Percentiles rank a stretch among this genome's conserved stretches.
Evolutionary conservation across 2,888 invertebrate genomes (phyloP).

Genomic region (Epiblema foenella): DNA sequence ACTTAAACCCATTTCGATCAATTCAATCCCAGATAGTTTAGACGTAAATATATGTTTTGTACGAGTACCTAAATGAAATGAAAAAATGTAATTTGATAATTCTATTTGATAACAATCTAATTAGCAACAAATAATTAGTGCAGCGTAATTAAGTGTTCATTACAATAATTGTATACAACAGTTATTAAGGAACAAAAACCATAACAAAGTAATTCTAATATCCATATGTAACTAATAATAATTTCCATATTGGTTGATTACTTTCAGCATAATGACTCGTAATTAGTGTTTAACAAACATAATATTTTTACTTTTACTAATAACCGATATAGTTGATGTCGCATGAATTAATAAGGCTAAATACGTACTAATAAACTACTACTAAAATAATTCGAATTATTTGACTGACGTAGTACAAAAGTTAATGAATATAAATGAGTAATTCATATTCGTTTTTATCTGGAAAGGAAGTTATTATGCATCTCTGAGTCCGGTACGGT

Average conservation of each 20-base stretch:
- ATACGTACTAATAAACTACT: too few species aligned
- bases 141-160: conserved; percentile 14
- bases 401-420: conserved; percentile 18
- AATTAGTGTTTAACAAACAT: not conserved
- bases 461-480: conserved; percentile 35
- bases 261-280: not conserved
- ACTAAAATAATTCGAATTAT: conserved; percentile 16
- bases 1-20: not conserved
- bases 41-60: too few species aligned
- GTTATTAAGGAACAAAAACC: conserved; percentile 1
- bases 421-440: conserved; percentile 9
- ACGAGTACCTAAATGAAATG: not conserved
- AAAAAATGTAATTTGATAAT: not conserved
- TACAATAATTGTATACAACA: not conserved
- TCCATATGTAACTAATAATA: not conserved
- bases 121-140: conserved; percentile 13
- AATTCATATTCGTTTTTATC: conserved; percentile 21
- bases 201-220: conserved; percentile 9
- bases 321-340: conserved; percentile 19
- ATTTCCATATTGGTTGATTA: conserved; percentile 1
- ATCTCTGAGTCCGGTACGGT: conserved; percentile 27
- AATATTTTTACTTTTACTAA: conserved; percentile 14
- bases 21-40: too few species aligned
- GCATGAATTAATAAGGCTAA: conserved; percentile 30
- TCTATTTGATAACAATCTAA: conserved; percentile 3